Evolutionary conservation across 35 echinoderm and acorn worm species (phyloP).

Genomic region (Holothuria glaberrima): DNA sequence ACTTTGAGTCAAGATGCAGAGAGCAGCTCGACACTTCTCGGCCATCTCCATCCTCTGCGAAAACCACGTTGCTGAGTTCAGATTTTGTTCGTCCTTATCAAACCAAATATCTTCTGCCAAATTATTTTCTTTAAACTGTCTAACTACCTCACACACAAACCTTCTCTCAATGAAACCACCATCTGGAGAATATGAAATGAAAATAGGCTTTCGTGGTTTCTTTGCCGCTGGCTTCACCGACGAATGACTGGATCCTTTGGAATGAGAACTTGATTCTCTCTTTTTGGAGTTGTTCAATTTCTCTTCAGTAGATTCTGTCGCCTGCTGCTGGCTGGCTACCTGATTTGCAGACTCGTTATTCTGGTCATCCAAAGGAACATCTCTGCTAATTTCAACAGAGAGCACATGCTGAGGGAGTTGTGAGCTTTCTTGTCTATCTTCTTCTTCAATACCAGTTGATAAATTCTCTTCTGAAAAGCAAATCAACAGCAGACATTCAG

Average conservation of each 20-base stretch:
- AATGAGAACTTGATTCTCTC: constrained; percentile 10
- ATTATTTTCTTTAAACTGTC: constrained; percentile 94
- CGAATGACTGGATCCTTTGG: background rate
- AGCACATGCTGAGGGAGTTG: background rate
- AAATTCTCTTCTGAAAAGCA: too few relatives aligned
- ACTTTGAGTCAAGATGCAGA: constrained; percentile 83
- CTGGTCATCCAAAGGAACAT: background rate
- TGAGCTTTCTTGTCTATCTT: background rate
- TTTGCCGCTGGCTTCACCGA: constrained; percentile 39
- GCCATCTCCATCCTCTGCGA: constrained; percentile 93
- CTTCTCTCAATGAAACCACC: constrained; percentile 86
- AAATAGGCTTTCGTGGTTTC: constrained; percentile 90
- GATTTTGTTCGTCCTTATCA: constrained; percentile 95
- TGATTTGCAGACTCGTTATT: background rate
- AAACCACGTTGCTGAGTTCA: constrained; percentile 91
- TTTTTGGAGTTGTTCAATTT: background rate
- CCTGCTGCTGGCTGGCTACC: background rate
- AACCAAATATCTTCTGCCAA: constrained; percentile 96
- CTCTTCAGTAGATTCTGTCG: background rate
- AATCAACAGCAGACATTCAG: too few relatives aligned
- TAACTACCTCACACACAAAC: constrained; percentile 83
- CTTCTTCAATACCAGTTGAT: background rate
- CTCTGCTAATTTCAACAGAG: background rate
- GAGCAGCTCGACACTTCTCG: constrained; percentile 85
- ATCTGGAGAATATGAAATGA: constrained; percentile 95